These are phyloP conservation scores for Nibea albiflora DNA, from an alignment of 2,113 vertebrate species.

Conservation along the genomic window DNA sequence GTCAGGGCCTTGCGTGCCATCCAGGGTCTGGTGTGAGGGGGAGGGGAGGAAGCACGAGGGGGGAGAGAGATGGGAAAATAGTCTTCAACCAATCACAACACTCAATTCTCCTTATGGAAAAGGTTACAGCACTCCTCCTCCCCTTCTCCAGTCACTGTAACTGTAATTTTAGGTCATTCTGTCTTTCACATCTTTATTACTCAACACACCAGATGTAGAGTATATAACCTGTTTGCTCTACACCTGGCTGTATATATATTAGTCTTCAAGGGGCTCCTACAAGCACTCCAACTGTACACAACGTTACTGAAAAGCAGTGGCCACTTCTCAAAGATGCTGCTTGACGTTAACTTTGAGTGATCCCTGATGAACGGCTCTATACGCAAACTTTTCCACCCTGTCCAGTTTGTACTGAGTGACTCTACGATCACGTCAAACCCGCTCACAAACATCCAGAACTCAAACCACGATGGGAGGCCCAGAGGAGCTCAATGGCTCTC, in stretches of 20 bases:
- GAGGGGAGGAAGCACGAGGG: constrained; percentile 40
- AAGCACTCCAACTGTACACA: constrained; percentile 1
- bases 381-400: constrained; percentile 14
- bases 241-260: constrained; percentile 49
- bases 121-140: constrained; percentile 57
- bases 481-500: constrained; percentile 5
- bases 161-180: constrained; percentile 58
- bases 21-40: constrained; percentile 57
- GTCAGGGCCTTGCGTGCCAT: constrained; percentile 77
- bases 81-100: constrained; percentile 60
- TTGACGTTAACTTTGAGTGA: constrained; percentile 19
- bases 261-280: constrained; percentile 19
- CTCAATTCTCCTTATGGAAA: constrained; percentile 70
- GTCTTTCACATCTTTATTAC: constrained; percentile 56
- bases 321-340: constrained; percentile 21
- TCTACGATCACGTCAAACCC: constrained; percentile 22
- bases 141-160: constrained; percentile 38
- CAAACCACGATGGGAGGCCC: constrained; percentile 27
- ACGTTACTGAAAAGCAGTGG: constrained; percentile 12
- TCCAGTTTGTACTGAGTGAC: constrained; percentile 10
- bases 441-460: constrained; percentile 42
- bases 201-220: constrained; percentile 61
- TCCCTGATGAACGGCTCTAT: constrained; percentile 27
- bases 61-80: constrained; percentile 60
- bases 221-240: constrained; percentile 54